Evolutionary conservation across 2,797 vertebrate species (phyloP).

Genomic region (Sphenodon punctatus): DNA sequence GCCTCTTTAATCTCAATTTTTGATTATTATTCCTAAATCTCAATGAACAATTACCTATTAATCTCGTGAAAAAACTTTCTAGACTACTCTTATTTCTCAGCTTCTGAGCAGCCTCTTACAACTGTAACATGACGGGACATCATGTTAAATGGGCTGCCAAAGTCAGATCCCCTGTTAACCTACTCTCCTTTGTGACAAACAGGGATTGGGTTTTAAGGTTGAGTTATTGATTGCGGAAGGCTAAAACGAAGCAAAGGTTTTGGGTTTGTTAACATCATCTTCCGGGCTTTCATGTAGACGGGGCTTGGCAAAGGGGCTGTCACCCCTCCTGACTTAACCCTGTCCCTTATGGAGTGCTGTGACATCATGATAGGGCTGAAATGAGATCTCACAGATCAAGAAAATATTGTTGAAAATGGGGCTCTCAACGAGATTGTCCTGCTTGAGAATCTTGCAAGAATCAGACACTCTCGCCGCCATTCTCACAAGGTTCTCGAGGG

Average conservation of each 20-base stretch:
- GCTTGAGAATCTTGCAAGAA: too few relatives aligned
- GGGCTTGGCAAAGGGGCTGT: too few relatives aligned
- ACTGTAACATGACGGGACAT: not conserved
- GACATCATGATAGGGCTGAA: too few relatives aligned
- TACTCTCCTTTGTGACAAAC: not conserved
- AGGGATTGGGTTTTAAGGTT: not conserved
- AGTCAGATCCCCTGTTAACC: not conserved
- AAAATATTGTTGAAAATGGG: too few relatives aligned
- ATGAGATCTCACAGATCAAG: too few relatives aligned
- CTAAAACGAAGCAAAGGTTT: not conserved
- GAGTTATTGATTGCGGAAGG: not conserved
- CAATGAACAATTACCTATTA: not conserved
- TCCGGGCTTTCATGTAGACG: too few relatives aligned
- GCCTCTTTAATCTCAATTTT: not conserved
- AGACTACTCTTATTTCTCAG: not conserved
- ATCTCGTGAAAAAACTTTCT: not conserved
- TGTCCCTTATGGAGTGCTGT: too few relatives aligned
- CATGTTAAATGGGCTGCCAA: not conserved
- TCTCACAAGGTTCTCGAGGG: too few relatives aligned
- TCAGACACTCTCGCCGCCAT: too few relatives aligned
- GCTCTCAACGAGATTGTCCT: too few relatives aligned
- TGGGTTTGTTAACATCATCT: too few relatives aligned
- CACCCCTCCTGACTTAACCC: too few relatives aligned
- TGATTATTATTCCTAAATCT: not conserved
- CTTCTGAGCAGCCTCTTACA: not conserved